These are phyloP conservation scores for Hyppa rectilinea DNA, from an alignment of 2,888 invertebrate species.

Conservation along the genomic window DNA sequence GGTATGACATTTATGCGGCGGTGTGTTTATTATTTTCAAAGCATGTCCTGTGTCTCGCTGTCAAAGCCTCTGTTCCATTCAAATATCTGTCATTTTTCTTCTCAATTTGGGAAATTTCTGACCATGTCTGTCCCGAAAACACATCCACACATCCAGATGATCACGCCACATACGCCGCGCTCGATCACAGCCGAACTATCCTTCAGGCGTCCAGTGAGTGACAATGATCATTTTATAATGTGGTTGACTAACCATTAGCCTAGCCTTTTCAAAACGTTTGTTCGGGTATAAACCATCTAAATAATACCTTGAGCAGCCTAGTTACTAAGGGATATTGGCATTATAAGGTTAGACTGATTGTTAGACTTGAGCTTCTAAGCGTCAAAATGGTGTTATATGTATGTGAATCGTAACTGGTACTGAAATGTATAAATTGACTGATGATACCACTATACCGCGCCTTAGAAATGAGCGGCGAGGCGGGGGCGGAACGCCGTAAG, in stretches of 20 bases:
- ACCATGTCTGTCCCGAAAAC: slow-evolving; percentile 83
- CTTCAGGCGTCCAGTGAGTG: slow-evolving; percentile 80
- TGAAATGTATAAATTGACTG: too few species aligned
- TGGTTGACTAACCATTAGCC: slow-evolving; percentile 45
- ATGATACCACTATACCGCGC: too few species aligned
- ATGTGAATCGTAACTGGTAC: slow-evolving; percentile 27
- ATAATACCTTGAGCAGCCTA: slow-evolving; percentile 20
- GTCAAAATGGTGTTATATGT: slow-evolving; percentile 7
- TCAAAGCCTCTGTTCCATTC: slow-evolving; percentile 31
- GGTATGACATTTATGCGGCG: slow-evolving; percentile 18
- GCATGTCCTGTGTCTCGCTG: slow-evolving; percentile 36
- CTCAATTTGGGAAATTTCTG: slow-evolving; percentile 75
- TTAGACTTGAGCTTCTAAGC: slow-evolving; percentile 25
- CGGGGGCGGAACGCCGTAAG: too few species aligned
- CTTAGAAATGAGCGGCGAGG: too few species aligned
- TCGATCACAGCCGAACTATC: slow-evolving; percentile 79
- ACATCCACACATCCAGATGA: slow-evolving; percentile 68
- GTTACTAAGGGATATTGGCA: slow-evolving; percentile 30
- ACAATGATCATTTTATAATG: slow-evolving; percentile 47
- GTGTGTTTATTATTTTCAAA: slow-evolving; percentile 22
- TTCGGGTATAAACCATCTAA: slow-evolving; percentile 1
- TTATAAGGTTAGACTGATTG: slow-evolving; percentile 43
- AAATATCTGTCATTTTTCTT: slow-evolving; percentile 44
- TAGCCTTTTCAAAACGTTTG: slow-evolving; percentile 17
- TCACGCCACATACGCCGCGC: slow-evolving; percentile 86